Evolutionary conservation across 2,888 invertebrate species (phyloP), one percentile per base, ranked within the genome.

Genomic region (Ectemnius lituratus): DNA sequence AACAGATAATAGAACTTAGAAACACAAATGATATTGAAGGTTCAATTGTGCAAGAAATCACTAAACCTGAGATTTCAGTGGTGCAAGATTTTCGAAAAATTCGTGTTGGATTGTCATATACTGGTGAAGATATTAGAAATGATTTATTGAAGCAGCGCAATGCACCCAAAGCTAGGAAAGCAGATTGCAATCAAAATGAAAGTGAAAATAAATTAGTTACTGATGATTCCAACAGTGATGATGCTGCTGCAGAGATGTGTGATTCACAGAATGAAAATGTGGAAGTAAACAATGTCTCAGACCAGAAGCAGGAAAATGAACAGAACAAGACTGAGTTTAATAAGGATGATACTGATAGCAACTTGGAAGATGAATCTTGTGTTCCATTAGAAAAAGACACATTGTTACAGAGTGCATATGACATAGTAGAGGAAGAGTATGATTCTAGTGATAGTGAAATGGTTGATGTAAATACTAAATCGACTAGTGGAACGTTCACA

Each of bases 1-100:
- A 4, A 46, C 58, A 58, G 57, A 8, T 76, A 59, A 69, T 23
- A 62, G 60, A 74, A 18, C 60, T 45, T 18, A 5, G 5, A 6
- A 23, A 62, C 59, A 59, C 47, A n/a, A 67, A 52, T 16, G 14
- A 14, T 52, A 16, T 16, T 16, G 52, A 52, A 2, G 16, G 16
- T 52, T 37, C 37, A 6, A 37, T 6, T 37, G 11, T 37, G 37
- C 5, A 62, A 72, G 79, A 83, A 13, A 27, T 49, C 2, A 14
- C 60, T 4, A 78, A 76, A 6, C 46, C 13, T 11, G 68, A 59
- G 4, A 37, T 78, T 56, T 56, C 47, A 23, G 80, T 83, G 4
- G 20, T 58, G 14, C 83, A 83, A 77, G 96, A 97, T 91, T 96
- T 96, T 91, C 93, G 94, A 3, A 96, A 96, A 91, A 96, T 97